Conservation (phyloP, 2,797 vertebrate species). For the Anabas testudineus region DNA sequence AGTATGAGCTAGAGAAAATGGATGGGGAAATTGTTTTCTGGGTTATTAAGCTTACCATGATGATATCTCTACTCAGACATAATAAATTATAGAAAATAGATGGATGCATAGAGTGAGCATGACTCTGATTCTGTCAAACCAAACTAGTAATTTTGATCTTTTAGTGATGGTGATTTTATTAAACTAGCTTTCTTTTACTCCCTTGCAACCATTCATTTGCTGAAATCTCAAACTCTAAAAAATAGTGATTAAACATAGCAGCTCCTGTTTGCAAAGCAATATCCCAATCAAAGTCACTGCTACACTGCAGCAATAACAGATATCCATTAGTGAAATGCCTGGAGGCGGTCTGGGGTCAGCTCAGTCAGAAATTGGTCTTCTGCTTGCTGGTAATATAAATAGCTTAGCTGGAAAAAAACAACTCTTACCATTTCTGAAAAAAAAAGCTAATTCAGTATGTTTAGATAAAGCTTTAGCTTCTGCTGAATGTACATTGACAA, state of each 20-base stretch:
- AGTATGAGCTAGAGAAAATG: neutral
- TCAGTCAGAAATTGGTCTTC: neutral
- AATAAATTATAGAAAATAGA: neutral
- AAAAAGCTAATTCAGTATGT: neutral
- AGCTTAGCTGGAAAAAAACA: neutral
- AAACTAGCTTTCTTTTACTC: constrained; percentile 1
- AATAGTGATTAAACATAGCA: constrained; percentile 41
- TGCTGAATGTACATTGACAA: neutral
- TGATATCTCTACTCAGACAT: neutral
- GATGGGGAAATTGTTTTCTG: neutral
- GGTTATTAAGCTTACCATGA: neutral
- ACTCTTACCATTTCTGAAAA: neutral
- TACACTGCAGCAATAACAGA: constrained; percentile 16
- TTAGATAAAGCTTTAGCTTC: neutral
- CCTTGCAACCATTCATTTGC: constrained; percentile 7
- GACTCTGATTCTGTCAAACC: constrained; percentile 6
- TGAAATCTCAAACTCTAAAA: constrained; percentile 47
- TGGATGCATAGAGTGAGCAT: neutral
- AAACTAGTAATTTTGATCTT: constrained; percentile 12
- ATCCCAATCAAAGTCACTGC: constrained; percentile 34
- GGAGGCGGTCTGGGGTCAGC: neutral
- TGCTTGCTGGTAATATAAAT: constrained; percentile 10
- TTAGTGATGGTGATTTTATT: constrained; percentile 6
- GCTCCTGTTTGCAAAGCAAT: constrained; percentile 24
- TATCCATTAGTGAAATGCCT: constrained; percentile 22